Conservation (phyloP, 2,797 vertebrate species). For the Lagocephalus sceleratus region DNA sequence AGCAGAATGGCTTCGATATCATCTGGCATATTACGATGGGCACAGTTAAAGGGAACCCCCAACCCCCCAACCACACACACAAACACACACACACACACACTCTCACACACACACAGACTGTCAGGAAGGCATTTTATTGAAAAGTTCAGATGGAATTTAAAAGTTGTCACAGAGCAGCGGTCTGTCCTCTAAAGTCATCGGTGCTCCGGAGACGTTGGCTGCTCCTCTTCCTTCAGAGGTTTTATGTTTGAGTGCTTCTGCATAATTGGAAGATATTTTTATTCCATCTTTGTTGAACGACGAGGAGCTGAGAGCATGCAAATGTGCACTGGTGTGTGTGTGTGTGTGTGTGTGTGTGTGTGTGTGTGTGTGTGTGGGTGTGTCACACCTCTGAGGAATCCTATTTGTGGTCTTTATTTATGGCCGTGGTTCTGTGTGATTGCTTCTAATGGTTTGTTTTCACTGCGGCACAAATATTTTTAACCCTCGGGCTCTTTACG, state of each 20-base stretch:
- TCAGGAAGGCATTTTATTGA: constrained; percentile 45
- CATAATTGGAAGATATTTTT: constrained; percentile 44
- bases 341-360: neutral
- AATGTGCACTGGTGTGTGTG: constrained; percentile 8
- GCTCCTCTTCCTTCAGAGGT: constrained; percentile 14
- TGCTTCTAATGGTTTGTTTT: constrained; percentile 18
- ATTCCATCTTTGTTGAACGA: constrained; percentile 7
- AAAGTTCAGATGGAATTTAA: constrained; percentile 55
- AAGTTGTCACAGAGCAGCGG: constrained; percentile 48
- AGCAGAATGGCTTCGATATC: constrained; percentile 1
- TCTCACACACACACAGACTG: neutral
- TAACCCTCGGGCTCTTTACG: too few relatives aligned
- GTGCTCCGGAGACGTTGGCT: constrained; percentile 35
- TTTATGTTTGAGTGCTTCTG: constrained; percentile 32
- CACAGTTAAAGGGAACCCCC: too few relatives aligned
- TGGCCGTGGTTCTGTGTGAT: constrained; percentile 5
- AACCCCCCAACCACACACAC: too few relatives aligned
- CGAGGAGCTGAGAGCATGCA: neutral
- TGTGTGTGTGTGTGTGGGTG: neutral
- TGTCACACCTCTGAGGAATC: constrained; percentile 19
- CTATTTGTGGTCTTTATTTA: constrained; percentile 19
- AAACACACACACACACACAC: neutral
- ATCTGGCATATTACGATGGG: too few relatives aligned
- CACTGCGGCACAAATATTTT: neutral
- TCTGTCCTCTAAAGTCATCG: constrained; percentile 43